Conservation (phyloP, 2,113 vertebrate genomes). For the Arizona elegans region DNA sequence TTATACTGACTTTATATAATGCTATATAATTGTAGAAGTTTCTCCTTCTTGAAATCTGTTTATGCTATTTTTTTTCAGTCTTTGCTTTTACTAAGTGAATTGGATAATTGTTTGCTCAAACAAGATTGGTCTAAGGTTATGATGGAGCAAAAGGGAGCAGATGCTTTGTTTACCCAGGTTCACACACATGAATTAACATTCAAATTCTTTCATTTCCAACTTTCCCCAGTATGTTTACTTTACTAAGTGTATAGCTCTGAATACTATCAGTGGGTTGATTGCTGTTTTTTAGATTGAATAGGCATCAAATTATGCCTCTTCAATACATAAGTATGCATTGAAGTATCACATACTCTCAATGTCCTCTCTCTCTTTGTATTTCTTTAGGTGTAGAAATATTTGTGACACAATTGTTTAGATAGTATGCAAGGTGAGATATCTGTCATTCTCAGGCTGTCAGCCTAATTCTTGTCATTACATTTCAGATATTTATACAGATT, state of each 20-base stretch:
- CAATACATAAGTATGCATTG: background rate
- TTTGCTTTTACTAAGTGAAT: too few relatives aligned
- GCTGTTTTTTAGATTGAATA: background rate
- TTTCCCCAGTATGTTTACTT: background rate
- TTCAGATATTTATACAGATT: conserved; percentile 18
- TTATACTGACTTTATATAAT: background rate
- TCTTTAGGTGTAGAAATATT: background rate
- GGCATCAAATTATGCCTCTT: background rate
- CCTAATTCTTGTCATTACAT: conserved; percentile 8
- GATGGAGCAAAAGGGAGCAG: background rate
- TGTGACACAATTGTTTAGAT: conserved; percentile 24
- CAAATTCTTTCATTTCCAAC: rapidly evolving
- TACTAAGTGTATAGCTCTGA: background rate
- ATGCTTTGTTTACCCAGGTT: background rate
- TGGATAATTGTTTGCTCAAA: background rate
- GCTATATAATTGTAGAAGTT: background rate
- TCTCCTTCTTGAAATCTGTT: too few relatives aligned
- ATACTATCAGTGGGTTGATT: background rate
- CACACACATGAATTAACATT: background rate
- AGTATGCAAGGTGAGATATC: background rate
- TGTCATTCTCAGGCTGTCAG: conserved; percentile 19
- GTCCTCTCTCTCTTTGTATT: background rate
- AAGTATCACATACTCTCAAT: background rate
- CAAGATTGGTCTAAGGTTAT: background rate
- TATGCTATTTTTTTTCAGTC: too few relatives aligned